A percentile compares a stretch with the other conserved stretches of the same genome.
Evolutionary conservation across 2,888 invertebrate genomes (phyloP).

Genomic region (Lumbricus terrestris): DNA sequence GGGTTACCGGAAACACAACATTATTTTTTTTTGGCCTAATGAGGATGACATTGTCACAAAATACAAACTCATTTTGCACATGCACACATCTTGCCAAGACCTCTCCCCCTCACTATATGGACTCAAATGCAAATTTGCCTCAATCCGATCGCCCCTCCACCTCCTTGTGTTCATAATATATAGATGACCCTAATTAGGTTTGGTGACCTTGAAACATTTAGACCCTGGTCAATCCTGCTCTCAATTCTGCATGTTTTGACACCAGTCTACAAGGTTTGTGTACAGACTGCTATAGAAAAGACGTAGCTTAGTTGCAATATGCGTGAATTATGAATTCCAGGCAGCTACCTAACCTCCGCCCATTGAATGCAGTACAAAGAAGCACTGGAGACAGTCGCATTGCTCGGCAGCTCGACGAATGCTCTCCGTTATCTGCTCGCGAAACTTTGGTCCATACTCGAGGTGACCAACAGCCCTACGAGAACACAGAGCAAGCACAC

Average conservation of each 20-base stretch:
- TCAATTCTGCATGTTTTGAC: too few relatives aligned
- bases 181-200: neutral
- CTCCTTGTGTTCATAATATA: too few relatives aligned
- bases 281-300: neutral
- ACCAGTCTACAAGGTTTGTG: neutral
- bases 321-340: neutral
- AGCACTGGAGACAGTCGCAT: conserved; percentile 61
- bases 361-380: conserved; percentile 61
- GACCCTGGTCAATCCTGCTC: too few relatives aligned
- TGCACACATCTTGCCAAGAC: too few relatives aligned
- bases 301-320: neutral
- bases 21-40: too few relatives aligned
- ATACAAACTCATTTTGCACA: too few relatives aligned
- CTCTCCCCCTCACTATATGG: too few relatives aligned
- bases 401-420: conserved; percentile 58
- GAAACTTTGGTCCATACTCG: conserved; percentile 58
- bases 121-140: too few relatives aligned
- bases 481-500: neutral
- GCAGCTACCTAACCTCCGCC: conserved; percentile 57
- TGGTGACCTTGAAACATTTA: neutral
- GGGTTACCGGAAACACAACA: too few relatives aligned
- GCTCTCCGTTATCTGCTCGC: conserved; percentile 53
- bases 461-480: conserved; percentile 60
- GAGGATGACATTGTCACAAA: too few relatives aligned
- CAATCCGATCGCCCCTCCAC: too few relatives aligned